A percentile compares a stretch with the other conserved stretches of the same genome.
Evolutionary conservation across 1,140 invertebrate species (phyloP).

Genomic region (Chlorops oryzae): DNA sequence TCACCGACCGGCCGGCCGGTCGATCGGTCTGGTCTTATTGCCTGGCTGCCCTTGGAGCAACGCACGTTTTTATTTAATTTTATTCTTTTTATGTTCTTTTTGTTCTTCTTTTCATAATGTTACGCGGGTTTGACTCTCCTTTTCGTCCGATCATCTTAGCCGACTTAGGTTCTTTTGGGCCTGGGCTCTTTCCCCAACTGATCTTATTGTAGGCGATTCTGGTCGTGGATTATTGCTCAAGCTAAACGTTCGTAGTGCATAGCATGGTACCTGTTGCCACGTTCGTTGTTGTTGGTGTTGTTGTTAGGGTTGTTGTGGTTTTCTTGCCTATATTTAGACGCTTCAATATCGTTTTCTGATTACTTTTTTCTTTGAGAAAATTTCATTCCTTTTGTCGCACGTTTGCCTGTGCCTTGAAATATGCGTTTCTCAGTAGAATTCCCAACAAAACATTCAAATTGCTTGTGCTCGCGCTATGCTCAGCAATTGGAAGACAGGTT

Average conservation of each 20-base stretch:
- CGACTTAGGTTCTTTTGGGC: neutral
- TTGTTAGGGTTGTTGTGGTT: constrained; percentile 20
- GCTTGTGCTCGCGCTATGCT: too few species aligned
- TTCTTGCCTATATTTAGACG: too few species aligned
- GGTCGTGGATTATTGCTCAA: neutral
- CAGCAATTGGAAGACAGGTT: too few species aligned
- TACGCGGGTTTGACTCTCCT: constrained; percentile 29
- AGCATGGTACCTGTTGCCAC: constrained; percentile 4
- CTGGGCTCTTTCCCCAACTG: neutral
- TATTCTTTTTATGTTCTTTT: neutral
- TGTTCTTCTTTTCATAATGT: constrained; percentile 11
- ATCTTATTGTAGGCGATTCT: neutral
- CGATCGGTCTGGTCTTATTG: constrained; percentile 3
- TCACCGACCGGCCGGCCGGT: neutral
- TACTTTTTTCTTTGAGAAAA: too few species aligned
- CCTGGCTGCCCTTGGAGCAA: constrained; percentile 41
- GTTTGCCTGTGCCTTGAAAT: too few species aligned
- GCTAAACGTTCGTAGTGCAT: neutral
- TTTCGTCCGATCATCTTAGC: neutral
- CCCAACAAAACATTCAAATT: too few species aligned
- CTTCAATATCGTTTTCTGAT: too few species aligned
- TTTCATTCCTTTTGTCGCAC: too few species aligned
- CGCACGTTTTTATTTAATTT: constrained; percentile 2
- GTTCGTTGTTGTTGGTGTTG: constrained; percentile 9
- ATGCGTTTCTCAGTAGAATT: too few species aligned